A percentile compares a stretch with the other conserved stretches of the same genome.
Evolutionary conservation across 2,888 invertebrate genomes (phyloP).

Genomic region (Ophion slaviceki): DNA sequence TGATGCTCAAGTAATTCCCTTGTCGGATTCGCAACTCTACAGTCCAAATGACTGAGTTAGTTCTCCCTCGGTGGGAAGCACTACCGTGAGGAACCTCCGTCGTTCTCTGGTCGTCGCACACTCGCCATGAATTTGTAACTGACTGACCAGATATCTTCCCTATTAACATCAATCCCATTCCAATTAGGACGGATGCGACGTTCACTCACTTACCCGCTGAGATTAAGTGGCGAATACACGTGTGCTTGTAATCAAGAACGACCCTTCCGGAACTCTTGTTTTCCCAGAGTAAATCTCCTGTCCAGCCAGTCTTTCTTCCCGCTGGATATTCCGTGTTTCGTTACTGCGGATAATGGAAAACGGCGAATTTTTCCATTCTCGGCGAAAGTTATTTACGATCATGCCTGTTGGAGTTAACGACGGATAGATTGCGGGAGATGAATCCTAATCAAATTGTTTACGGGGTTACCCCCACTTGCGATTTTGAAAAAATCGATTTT

Average conservation of each 20-base stretch:
- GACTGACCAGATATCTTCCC: constrained; percentile 62
- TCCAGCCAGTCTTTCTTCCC: no score
- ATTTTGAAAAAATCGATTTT: no score
- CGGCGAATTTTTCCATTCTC: no score
- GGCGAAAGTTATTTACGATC: no score
- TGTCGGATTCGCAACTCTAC: constrained; percentile 57
- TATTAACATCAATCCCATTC: constrained; percentile 63
- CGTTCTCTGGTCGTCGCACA: constrained; percentile 52
- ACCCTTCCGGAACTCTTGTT: not conserved
- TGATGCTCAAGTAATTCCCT: constrained; percentile 62
- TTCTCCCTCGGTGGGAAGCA: constrained; percentile 47
- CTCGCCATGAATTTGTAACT: constrained; percentile 65
- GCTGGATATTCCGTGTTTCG: no score
- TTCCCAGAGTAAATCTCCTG: not conserved
- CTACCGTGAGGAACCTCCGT: constrained; percentile 12
- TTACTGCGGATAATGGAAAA: no score
- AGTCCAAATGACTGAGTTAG: constrained; percentile 63
- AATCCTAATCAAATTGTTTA: no score
- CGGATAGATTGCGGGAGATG: no score
- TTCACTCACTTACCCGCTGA: not conserved
- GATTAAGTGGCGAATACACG: constrained; percentile 17
- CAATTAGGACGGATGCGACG: constrained; percentile 35
- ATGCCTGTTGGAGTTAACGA: no score
- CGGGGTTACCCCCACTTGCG: no score
- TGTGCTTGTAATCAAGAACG: not conserved